Conservation (phyloP, 2,113 vertebrate species). For the Leucosticte australis region DNA sequence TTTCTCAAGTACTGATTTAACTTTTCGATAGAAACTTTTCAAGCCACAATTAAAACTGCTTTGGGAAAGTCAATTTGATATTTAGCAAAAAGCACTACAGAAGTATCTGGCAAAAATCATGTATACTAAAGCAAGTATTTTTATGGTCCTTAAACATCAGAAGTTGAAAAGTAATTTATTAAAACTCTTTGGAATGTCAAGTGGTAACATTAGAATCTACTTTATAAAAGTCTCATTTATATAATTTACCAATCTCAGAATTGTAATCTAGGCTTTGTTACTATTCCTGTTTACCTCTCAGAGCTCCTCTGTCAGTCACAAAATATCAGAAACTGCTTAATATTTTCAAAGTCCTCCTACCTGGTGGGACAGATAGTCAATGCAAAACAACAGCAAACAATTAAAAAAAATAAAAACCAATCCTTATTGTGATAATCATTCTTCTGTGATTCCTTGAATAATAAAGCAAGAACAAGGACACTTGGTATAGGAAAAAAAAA, state of each 20-base stretch:
- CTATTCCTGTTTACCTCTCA: not conserved
- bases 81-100: not conserved
- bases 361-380: not conserved
- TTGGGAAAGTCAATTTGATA: not conserved
- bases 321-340: not conserved
- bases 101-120: not conserved
- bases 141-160: not conserved
- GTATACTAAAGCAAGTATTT: not conserved
- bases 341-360: not conserved
- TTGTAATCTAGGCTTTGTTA: not conserved
- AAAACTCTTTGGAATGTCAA: not conserved
- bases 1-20: not conserved
- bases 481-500: not conserved
- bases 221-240: not conserved
- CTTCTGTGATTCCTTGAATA: not conserved
- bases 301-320: not conserved
- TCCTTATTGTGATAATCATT: not conserved
- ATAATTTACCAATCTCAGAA: not conserved
- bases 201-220: not conserved
- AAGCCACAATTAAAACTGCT: not conserved
- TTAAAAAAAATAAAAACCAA: not conserved
- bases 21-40: not conserved
- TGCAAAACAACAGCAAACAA: not conserved
- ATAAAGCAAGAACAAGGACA: not conserved
- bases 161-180: not conserved